Conservation (phyloP, 2,113 vertebrate genomes). For the Trematomus loennbergii region DNA sequence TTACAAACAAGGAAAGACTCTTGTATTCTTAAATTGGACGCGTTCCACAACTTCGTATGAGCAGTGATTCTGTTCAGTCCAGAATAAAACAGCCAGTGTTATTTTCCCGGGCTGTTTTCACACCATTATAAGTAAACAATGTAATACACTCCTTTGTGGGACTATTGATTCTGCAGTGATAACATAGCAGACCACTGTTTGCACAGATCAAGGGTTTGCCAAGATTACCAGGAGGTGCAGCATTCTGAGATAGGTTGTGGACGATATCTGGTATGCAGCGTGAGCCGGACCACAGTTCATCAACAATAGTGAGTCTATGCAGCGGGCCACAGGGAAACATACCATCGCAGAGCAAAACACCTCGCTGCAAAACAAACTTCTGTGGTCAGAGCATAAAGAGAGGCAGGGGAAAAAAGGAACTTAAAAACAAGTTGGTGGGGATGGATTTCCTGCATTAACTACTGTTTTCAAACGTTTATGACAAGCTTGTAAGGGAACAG, state of each 20-base stretch:
- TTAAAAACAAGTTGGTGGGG: too few relatives aligned
- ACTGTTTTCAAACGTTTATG: neutral
- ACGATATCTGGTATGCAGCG: conserved; percentile 69
- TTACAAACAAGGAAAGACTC: too few relatives aligned
- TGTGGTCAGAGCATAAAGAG: neutral
- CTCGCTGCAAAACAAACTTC: conserved; percentile 40
- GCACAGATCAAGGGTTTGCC: conserved; percentile 74
- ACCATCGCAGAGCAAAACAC: conserved; percentile 46
- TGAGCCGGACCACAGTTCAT: conserved; percentile 57
- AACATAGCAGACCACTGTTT: conserved; percentile 71
- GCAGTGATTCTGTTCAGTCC: neutral
- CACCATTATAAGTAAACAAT: conserved; percentile 50
- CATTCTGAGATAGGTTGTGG: conserved; percentile 76
- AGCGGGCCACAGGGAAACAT: conserved; percentile 31
- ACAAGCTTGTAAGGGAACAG: too few relatives aligned
- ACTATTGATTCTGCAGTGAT: conserved; percentile 57
- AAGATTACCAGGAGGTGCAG: conserved; percentile 75
- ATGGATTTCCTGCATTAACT: neutral
- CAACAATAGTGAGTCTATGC: conserved; percentile 71
- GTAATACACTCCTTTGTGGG: conserved; percentile 34
- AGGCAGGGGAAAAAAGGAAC: neutral
- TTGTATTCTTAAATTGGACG: too few relatives aligned
- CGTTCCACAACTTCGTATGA: neutral
- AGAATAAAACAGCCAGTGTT: conserved; percentile 12
- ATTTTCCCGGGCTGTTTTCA: conserved; percentile 22